phyloP scores from a whole-genome alignment of 2,888 invertebrate genomes.

The Bimastos eiseni region DNA sequence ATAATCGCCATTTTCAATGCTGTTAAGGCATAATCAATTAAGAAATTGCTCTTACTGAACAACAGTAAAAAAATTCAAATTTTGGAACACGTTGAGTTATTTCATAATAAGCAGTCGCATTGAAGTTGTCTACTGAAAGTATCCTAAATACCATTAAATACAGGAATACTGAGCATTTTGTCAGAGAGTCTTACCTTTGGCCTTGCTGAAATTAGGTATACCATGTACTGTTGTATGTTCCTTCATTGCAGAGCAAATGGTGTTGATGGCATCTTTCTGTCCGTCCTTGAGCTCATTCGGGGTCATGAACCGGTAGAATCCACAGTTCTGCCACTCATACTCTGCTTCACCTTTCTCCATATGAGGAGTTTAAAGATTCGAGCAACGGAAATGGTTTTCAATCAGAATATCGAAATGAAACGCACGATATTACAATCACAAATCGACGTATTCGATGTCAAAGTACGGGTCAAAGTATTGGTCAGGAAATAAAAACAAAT shows the following conservation, averaged over 20 bases:
- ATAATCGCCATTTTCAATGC: too few species aligned
- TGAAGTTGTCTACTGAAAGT: too few species aligned
- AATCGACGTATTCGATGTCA: not conserved
- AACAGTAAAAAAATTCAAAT: too few species aligned
- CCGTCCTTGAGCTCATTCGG: not conserved
- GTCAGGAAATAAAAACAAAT: not conserved
- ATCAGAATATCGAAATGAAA: not conserved
- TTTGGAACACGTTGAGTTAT: too few species aligned
- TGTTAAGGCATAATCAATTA: too few species aligned
- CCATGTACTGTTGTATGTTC: constrained; percentile 27
- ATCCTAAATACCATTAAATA: too few species aligned
- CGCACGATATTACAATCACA: not conserved
- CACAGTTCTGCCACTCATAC: not conserved
- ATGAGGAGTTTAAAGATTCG: too few species aligned
- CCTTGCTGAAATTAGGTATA: constrained; percentile 10
- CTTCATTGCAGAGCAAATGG: not conserved
- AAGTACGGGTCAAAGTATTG: too few species aligned
- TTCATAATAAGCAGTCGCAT: too few species aligned
- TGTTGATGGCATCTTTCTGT: not conserved
- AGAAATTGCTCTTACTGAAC: too few species aligned
- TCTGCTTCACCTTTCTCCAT: not conserved
- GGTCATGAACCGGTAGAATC: constrained; percentile 1
- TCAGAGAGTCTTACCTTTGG: constrained; percentile 18
- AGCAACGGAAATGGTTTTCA: not conserved
- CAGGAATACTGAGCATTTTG: not conserved